phyloP scores from a whole-genome alignment of 2,113 vertebrate species.

The Archocentrus centrarchus region DNA sequence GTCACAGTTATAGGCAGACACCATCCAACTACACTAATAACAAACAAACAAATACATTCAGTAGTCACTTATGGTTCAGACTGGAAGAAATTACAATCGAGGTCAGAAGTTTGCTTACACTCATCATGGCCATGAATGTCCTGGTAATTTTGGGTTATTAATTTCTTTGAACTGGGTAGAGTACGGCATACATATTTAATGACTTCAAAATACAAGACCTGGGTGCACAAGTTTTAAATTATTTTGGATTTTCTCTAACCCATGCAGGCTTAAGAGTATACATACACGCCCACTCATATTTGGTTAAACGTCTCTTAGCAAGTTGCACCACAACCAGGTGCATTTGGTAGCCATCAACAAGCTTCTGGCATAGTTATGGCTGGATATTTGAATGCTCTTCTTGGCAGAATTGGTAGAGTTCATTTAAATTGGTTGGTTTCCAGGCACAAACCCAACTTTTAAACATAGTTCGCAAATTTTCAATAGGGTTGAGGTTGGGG shows the following conservation, averaged over 20 bases:
- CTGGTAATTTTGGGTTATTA: too few relatives aligned
- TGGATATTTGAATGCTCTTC: neutral
- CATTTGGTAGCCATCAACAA: neutral
- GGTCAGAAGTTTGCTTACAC: neutral
- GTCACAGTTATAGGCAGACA: neutral
- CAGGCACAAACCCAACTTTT: neutral
- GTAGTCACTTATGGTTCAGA: neutral
- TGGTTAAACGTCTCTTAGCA: neutral
- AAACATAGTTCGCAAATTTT: too few relatives aligned
- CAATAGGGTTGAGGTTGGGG: too few relatives aligned
- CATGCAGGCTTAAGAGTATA: too few relatives aligned
- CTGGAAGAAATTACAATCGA: neutral
- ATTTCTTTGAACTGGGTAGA: too few relatives aligned
- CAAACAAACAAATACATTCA: neutral
- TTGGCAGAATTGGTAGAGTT: neutral
- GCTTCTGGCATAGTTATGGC: fast-evolving
- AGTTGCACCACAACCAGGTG: neutral
- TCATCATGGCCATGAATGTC: too few relatives aligned
- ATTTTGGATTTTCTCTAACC: too few relatives aligned
- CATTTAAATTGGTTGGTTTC: neutral
- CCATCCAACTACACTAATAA: neutral
- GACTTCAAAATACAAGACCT: too few relatives aligned
- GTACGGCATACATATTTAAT: too few relatives aligned
- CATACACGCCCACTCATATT: neutral
- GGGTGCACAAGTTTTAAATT: too few relatives aligned